Evolutionary conservation across 2,888 invertebrate species (phyloP).

Genomic region (Rotaria macrura): DNA sequence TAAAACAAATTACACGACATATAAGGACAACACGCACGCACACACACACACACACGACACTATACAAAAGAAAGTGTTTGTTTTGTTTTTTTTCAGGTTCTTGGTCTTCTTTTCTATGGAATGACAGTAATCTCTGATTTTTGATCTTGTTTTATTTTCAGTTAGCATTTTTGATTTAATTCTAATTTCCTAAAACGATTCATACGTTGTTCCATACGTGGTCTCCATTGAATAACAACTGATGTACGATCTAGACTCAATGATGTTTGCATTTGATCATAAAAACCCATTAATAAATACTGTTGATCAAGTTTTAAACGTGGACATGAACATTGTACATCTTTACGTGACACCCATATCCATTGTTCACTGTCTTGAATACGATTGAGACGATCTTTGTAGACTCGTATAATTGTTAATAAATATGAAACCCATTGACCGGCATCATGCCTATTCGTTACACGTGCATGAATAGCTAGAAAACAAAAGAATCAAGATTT

Average conservation of each 20-base stretch:
- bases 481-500: not conserved
- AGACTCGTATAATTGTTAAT: not conserved
- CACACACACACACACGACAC: not conserved
- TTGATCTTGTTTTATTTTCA: not conserved
- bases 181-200: not conserved
- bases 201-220: conserved; percentile 14
- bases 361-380: conserved; percentile 53
- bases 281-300: conserved; percentile 66
- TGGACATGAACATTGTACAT: conserved; percentile 90
- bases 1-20: not conserved
- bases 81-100: not conserved
- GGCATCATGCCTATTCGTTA: conserved; percentile 15
- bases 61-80: not conserved
- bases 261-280: conserved; percentile 19
- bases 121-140: not conserved
- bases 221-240: not conserved
- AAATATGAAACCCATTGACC: conserved; percentile 19
- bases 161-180: not conserved
- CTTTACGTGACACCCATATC: conserved; percentile 74
- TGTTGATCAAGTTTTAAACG: conserved; percentile 84
- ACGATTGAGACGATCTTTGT: conserved; percentile 19
- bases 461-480: conserved; percentile 20
- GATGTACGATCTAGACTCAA: conserved; percentile 16
- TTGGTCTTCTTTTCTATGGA: not conserved
- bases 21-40: not conserved